Base-by-base conservation (phyloP, 1,140 invertebrate genomes). In the Heliconius eleuchia region DNA sequence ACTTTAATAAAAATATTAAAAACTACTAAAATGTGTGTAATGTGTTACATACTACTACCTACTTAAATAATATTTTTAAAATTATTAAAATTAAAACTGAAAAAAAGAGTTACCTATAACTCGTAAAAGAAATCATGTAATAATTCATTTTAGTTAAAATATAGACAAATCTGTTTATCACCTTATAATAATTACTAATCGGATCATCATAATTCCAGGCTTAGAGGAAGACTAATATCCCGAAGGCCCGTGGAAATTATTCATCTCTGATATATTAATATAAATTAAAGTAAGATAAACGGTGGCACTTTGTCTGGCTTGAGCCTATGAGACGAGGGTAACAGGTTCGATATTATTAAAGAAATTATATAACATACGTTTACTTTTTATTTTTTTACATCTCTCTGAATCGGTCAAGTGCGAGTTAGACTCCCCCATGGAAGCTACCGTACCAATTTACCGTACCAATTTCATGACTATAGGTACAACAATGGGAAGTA, bases 141-240 rank as follows among this genome's bases (percentile, higher is more conserved):
- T n/a, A 0, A 55, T 3, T 23, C 9, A 60, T 5, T 66, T 5
- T 16, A 66, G 23, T 66, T 66, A 5, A 66, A 66, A 27, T 27
- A 30, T 66, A 66, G 23, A 5, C 23, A 66, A 66, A 66, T 66
- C 60, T 30, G 23, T 66, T 66, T n/a, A 66, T 66, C 60, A 66
- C 60, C 27, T 66, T 66, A 66, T 23, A 66, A 66, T 66, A 30
- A 66, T 66, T 66, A 66, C 60, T 66, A 66, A 66, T 66, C 27
- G 60, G 60, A 66, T 66, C 60, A 66, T 66, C 60, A 66, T 66
- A 66, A 66, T 66, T 66, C 27, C 60, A 30, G 60, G 60, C 60
- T 66, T 66, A 66, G 27, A 66, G 60, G 60, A 66, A 66, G 60
- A 66, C 60, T 66, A 66, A 66, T 66, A 66, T 66, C 60, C 60